Evolutionary conservation across 2,113 vertebrate species (phyloP), one percentile per base, ranked within the genome.

Genomic region (Pollimyrus isidori): DNA sequence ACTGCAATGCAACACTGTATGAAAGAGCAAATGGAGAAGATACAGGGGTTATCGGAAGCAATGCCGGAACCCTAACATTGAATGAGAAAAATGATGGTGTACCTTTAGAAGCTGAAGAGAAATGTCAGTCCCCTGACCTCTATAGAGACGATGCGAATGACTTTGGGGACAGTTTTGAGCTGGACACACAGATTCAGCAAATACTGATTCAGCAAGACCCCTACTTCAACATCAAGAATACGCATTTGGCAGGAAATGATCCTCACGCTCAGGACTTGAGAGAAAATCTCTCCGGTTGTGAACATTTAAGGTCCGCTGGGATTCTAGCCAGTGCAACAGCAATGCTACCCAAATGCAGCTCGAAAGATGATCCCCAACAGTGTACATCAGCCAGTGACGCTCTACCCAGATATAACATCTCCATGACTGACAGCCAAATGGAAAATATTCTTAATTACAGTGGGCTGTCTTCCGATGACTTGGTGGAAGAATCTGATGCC

Each of bases 151-250:
- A 91, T 1, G 92, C 91, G 89, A 94, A 94, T 91, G 95, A 95
- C 87, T 98, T 98, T 92, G 96, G 97, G 87, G 97, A 98, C 88
- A 99, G 97, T 92, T 97, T 99, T 90, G 96, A 96, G 92, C 92
- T 99, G 90, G 98, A 99, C 94, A 97, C 97, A 90, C 98, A 98
- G 91, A 98, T 97, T 5, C 97, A 99, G 88, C 96, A 94, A 93
- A 95, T 99, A 87, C 95, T 99, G 88, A 94, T 96, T 90, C 97
- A 97, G 80, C 93, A 94, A 46, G 89, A 86, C 1, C 52, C 39
- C 7, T 39, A 58, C 15, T 21, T 58, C 9, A 82, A 89, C 35
- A 42, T 19, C 2, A 23, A 42, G 9, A 58, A 89, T 42, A 10
- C 76, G 46, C 21, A 6, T 50, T 26, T 11, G 4, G 7, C 45